Percentiles rank a stretch among this genome's conserved stretches.
phyloP scores from a whole-genome alignment of 1,140 invertebrate species.

The Holcopasites calliopsidis region DNA sequence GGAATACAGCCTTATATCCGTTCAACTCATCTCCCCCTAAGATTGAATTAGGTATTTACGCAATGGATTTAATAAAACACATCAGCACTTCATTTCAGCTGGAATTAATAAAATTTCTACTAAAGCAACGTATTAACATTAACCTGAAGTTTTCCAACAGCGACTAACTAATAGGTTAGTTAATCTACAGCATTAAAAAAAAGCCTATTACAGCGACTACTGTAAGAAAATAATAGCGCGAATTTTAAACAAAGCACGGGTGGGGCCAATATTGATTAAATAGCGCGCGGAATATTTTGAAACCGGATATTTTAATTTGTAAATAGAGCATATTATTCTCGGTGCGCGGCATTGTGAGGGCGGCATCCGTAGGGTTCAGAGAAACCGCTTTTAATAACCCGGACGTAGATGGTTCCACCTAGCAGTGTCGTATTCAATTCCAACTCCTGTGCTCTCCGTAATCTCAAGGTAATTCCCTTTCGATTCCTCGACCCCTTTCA shows the following conservation, averaged over 20 bases:
- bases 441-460: slow-evolving; percentile 46
- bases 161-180: too few species aligned
- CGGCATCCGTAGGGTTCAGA: slow-evolving; percentile 57
- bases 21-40: too few species aligned
- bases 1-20: too few species aligned
- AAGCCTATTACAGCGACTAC: background rate
- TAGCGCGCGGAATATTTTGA: slow-evolving; percentile 73
- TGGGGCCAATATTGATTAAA: slow-evolving; percentile 71
- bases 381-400: slow-evolving; percentile 74
- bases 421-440: slow-evolving; percentile 69
- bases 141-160: too few species aligned
- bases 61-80: too few species aligned
- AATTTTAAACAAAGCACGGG: background rate
- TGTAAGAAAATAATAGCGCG: background rate
- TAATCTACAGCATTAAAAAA: too few species aligned
- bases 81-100: too few species aligned
- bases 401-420: slow-evolving; percentile 71
- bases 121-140: too few species aligned
- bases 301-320: slow-evolving; percentile 76
- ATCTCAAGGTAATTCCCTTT: slow-evolving; percentile 62
- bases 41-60: too few species aligned
- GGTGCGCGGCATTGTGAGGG: slow-evolving; percentile 55
- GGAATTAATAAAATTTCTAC: too few species aligned
- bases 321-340: slow-evolving; percentile 73
- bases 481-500: slow-evolving; percentile 60